A percentile compares a stretch with the other conserved stretches of the same genome.
Evolutionary conservation across 1,140 invertebrate genomes (phyloP).

Genomic region (Himalopsyche phryganea): DNA sequence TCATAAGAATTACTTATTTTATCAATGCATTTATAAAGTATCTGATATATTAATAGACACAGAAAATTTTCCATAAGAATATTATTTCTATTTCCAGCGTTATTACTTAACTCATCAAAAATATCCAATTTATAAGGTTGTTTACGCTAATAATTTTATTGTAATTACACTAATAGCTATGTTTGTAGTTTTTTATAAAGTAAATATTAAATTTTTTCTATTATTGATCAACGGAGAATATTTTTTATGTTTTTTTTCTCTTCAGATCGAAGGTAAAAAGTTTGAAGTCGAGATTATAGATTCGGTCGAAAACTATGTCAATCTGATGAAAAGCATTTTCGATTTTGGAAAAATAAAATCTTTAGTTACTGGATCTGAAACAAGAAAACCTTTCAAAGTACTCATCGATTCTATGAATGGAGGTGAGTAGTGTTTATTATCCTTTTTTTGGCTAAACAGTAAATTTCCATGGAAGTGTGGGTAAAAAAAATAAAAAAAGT

Average conservation of each 20-base stretch:
- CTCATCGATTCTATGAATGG: conserved; percentile 94
- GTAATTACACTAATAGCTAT: no score
- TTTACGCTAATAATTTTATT: no score
- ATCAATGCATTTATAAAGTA: not conserved
- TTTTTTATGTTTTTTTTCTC: conserved; percentile 35
- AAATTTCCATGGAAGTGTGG: no score
- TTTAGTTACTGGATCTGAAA: conserved; percentile 67
- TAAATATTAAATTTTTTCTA: no score
- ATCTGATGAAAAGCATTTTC: conserved; percentile 96
- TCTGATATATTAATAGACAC: no score
- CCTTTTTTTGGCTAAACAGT: no score
- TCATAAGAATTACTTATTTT: not conserved
- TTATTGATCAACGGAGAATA: conserved; percentile 24
- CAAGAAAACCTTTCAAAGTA: conserved; percentile 71
- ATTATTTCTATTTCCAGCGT: no score
- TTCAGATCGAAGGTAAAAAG: conserved; percentile 64
- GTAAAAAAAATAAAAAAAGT: no score
- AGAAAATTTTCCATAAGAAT: no score
- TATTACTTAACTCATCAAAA: no score
- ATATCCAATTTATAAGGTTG: no score
- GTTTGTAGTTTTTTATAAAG: no score
- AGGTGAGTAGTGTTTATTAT: conserved; percentile 59
- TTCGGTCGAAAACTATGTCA: conserved; percentile 85
- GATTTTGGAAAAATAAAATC: conserved; percentile 83
- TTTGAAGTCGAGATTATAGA: conserved; percentile 92